Conservation (phyloP, 2,797 vertebrate genomes). For the Phalloptychus januarius region DNA sequence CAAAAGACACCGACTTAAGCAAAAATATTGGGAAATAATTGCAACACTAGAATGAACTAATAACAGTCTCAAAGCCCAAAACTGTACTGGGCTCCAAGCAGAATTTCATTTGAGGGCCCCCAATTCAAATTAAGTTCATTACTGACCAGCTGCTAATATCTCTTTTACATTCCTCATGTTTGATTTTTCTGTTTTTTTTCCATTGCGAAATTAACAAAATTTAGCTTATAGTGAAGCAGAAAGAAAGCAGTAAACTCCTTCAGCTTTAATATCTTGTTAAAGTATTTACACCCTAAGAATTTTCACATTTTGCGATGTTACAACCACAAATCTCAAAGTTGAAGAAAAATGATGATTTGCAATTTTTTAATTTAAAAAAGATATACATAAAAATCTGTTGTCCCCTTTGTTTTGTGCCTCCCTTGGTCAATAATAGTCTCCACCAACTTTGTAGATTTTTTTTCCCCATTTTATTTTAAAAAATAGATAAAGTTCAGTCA, state of each 20-base stretch:
- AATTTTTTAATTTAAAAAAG: too few species aligned
- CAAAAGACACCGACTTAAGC: constrained; percentile 25
- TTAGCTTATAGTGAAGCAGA: neutral
- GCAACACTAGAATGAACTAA: neutral
- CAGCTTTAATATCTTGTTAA: neutral
- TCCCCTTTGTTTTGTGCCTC: neutral
- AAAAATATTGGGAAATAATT: constrained; percentile 17
- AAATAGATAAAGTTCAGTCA: neutral
- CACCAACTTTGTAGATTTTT: neutral
- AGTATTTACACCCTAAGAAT: neutral
- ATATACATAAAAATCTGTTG: neutral
- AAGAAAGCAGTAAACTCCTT: neutral
- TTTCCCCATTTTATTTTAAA: neutral
- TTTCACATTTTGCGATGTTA: neutral
- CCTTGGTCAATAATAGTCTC: neutral
- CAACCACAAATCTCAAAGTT: neutral
- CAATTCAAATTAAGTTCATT: neutral
- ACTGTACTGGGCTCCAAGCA: neutral
- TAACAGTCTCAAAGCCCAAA: neutral
- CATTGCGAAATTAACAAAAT: neutral
- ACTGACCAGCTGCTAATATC: neutral
- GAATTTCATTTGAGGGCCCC: neutral
- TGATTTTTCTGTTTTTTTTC: neutral
- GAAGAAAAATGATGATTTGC: neutral
- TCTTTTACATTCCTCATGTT: neutral